A percentile compares a stretch with the other conserved stretches of the same genome.
Evolutionary conservation across 2,888 invertebrate species (phyloP).

Genomic region (Ceratothoa steindachneri): DNA sequence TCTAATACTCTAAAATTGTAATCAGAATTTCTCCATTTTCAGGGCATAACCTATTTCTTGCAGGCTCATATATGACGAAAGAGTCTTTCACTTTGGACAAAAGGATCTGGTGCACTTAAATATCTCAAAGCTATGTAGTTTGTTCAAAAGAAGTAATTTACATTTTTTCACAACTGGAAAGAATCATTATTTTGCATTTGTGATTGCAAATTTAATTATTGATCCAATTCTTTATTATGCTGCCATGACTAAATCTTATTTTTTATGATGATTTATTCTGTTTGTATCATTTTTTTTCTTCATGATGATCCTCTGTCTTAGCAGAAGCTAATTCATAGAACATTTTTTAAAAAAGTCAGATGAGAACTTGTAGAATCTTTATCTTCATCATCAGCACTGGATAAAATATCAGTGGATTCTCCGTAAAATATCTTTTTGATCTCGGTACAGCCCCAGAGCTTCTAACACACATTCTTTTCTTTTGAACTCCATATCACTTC

Average conservation of each 20-base stretch:
- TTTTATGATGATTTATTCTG: not conserved
- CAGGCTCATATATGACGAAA: not conserved
- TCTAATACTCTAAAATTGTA: not conserved
- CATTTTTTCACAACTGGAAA: not conserved
- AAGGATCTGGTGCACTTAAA: not conserved
- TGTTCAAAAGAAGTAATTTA: not conserved
- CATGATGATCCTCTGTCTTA: not conserved
- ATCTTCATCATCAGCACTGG: not conserved
- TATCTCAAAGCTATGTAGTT: not conserved
- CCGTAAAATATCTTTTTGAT: too few species aligned
- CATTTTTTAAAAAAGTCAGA: not conserved
- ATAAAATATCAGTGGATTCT: not conserved
- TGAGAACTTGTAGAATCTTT: not conserved
- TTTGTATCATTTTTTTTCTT: not conserved
- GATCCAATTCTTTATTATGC: not conserved
- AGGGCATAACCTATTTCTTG: conserved; percentile 5
- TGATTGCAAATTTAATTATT: not conserved
- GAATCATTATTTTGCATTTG: not conserved
- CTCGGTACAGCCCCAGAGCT: not conserved
- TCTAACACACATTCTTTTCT: not conserved
- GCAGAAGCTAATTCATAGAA: not conserved
- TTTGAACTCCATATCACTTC: not conserved
- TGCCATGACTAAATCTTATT: not conserved
- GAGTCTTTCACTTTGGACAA: not conserved
- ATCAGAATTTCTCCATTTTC: conserved; percentile 1